Percentiles rank a stretch among this genome's conserved stretches.
phyloP scores from a whole-genome alignment of 2,888 invertebrate species.

The Luperina nickerlii region DNA sequence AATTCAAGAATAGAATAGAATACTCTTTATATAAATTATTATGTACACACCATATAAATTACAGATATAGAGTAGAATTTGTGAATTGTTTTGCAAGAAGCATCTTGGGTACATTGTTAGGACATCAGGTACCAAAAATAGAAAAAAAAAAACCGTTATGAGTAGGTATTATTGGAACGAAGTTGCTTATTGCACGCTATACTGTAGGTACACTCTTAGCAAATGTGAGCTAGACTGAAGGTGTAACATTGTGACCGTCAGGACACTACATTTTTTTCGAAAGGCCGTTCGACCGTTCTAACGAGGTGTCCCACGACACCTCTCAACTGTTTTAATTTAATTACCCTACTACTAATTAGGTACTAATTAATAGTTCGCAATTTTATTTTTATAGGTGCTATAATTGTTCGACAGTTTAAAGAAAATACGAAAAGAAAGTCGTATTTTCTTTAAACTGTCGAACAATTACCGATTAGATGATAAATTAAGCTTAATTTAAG shows the following conservation, averaged over 20 bases:
- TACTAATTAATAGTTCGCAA: too few species aligned
- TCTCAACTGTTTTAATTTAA: too few species aligned
- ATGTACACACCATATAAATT: too few species aligned
- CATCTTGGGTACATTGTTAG: too few species aligned
- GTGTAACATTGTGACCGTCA: not conserved
- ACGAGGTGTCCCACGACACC: too few species aligned
- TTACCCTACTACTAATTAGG: too few species aligned
- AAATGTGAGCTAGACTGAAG: not conserved
- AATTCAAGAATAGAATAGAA: not conserved
- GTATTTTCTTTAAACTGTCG: not conserved
- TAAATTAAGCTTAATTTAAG: slow-evolving; percentile 3
- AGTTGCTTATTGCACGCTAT: not conserved
- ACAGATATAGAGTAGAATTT: too few species aligned
- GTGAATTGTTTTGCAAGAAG: too few species aligned
- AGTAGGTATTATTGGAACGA: not conserved
- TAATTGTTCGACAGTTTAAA: not conserved
- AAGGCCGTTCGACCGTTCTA: too few species aligned
- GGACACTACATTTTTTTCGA: not conserved
- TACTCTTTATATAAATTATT: too few species aligned
- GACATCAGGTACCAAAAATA: too few species aligned
- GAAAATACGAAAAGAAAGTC: not conserved
- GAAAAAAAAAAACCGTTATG: not conserved
- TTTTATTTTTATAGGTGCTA: too few species aligned
- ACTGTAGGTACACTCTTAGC: not conserved
- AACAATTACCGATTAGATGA: not conserved